A percentile compares a stretch with the other conserved stretches of the same genome.
Conservation (phyloP, 2,888 invertebrate genomes). For the Agrotis segetum region DNA sequence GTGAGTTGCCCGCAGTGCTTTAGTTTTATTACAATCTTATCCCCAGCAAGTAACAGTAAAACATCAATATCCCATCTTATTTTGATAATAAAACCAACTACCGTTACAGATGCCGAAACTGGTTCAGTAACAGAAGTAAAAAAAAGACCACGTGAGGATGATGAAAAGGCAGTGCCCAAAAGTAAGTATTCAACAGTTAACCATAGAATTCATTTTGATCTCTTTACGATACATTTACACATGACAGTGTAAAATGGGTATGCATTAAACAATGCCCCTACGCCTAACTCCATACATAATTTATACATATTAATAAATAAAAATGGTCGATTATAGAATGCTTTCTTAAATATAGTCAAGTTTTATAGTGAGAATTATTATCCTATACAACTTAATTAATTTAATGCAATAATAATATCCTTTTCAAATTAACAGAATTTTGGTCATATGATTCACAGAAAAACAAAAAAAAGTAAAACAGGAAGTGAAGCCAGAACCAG, state of each 20-base stretch:
- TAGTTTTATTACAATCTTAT: neutral
- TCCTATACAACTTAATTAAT: no score
- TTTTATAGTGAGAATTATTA: no score
- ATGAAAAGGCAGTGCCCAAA: conserved; percentile 69
- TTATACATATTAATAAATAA: no score
- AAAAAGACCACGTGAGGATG: conserved; percentile 76
- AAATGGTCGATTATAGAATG: no score
- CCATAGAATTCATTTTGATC: neutral
- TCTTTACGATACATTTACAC: neutral
- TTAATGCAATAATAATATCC: no score
- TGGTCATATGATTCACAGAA: conserved; percentile 63
- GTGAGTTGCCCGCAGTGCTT: neutral
- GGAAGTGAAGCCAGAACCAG: conserved; percentile 67
- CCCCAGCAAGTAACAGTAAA: neutral
- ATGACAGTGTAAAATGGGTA: neutral
- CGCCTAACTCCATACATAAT: neutral
- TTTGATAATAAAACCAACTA: neutral
- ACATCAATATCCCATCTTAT: neutral
- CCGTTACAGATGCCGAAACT: conserved; percentile 57
- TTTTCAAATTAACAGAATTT: neutral
- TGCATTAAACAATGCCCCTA: no score
- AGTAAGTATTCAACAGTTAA: conserved; percentile 71
- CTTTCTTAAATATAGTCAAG: no score
- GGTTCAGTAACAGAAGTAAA: conserved; percentile 58
- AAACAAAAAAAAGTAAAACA: conserved; percentile 74